phyloP scores from a whole-genome alignment of 2,888 invertebrate genomes.

The Zygaena filipendulae region DNA sequence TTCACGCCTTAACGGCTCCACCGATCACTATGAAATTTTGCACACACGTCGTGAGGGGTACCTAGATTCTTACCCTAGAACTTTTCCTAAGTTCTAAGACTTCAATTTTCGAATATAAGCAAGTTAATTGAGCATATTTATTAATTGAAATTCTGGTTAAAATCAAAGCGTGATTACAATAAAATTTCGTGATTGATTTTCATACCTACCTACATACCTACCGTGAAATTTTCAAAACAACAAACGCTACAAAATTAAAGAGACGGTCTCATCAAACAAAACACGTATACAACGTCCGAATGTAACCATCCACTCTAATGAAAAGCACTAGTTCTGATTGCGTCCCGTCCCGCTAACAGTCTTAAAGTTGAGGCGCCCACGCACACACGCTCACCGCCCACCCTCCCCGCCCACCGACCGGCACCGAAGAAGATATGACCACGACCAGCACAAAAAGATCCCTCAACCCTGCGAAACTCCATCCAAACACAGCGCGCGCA shows the following conservation, averaged over 20 bases:
- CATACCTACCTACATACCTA: no score
- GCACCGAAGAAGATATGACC: conserved; percentile 41
- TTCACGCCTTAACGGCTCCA: no score
- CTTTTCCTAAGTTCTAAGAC: no score
- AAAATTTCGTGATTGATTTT: no score
- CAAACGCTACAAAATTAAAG: no score
- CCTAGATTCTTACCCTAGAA: no score
- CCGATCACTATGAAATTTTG: no score
- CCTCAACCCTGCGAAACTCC: conserved; percentile 21
- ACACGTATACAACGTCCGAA: conserved; percentile 35
- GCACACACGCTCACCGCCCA: conserved; percentile 32
- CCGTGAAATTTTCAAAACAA: conserved; percentile 19
- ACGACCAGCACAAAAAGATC: conserved; percentile 24
- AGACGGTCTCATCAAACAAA: conserved; percentile 42
- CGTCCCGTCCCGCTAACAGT: conserved; percentile 64
- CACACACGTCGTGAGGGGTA: conserved; percentile 18
- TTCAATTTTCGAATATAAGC: no score
- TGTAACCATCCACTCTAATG: conserved; percentile 63
- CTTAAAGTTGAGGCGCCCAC: conserved; percentile 54
- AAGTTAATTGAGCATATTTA: no score
- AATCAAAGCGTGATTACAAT: no score
- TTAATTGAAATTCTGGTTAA: no score
- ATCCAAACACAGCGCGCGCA: conserved; percentile 19
- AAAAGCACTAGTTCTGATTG: conserved; percentile 54
- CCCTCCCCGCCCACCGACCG: conserved; percentile 35